These are phyloP conservation scores for Genyomyrus donnyi DNA, from an alignment of 2,113 vertebrate genomes.

Conservation along the genomic window DNA sequence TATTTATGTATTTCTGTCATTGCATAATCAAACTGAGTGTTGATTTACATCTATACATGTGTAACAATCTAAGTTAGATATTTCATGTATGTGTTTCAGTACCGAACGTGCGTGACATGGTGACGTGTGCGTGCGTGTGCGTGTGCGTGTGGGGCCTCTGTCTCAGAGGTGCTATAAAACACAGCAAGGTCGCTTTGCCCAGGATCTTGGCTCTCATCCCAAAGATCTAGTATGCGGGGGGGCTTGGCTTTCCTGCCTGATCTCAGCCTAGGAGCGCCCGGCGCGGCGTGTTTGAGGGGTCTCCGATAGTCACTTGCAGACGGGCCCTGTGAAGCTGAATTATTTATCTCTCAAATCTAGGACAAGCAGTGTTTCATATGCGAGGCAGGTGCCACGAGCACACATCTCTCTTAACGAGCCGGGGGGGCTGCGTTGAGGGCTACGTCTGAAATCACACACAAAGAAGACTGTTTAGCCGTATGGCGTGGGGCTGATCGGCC, in stretches of 20 bases:
- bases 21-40: not conserved
- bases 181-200: not conserved
- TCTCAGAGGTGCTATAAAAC: not conserved
- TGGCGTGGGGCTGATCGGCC: not conserved
- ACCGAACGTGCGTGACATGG: too few species aligned
- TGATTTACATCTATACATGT: not conserved
- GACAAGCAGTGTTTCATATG: slow-evolving; percentile 49
- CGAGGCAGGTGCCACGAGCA: slow-evolving; percentile 38
- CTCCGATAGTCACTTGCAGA: slow-evolving; percentile 24
- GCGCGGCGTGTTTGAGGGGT: slow-evolving; percentile 10
- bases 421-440: not conserved
- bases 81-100: not conserved
- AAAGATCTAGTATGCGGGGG: too few species aligned
- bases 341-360: slow-evolving; percentile 58
- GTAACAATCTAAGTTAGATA: not conserved
- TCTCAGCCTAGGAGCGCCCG: slow-evolving; percentile 17
- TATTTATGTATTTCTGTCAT: not conserved
- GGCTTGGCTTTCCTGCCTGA: slow-evolving; percentile 17
- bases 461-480: not conserved
- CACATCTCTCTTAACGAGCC: slow-evolving; percentile 27
- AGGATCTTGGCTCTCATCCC: not conserved
- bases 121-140: not conserved
- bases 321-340: slow-evolving; percentile 50
- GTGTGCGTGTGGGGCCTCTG: too few species aligned
- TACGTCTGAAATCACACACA: slow-evolving; percentile 10